Evolutionary conservation across 35 echinoderm and acorn worm genomes (phyloP), one percentile per base, ranked within the genome.

Genomic region (Stichopus chloronotus): DNA sequence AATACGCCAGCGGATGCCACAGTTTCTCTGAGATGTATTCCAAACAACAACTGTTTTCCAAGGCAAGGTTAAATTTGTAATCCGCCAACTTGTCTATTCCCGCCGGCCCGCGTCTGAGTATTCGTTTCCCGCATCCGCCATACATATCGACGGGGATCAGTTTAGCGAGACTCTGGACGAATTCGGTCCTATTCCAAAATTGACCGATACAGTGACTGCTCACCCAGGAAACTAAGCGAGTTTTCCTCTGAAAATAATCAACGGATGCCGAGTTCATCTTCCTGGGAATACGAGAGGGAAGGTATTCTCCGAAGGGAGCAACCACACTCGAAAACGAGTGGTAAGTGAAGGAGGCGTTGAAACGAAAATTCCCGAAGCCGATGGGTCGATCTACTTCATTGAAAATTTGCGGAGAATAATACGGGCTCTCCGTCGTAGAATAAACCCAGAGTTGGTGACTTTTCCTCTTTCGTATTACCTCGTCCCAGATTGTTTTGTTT

Each of bases 1-100:
- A 76, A 19, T 55, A 58, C 61, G 72, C 53, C 19, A 86, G 90
- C n/a, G 61, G 55, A 60, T 71, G 52, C 94, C 94, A 94, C n/a
- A 94, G 72, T 56, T 94, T 94, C 53, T 94, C 94, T 8, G 90
- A 92, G 65, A 94, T 94, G 90, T 94, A 94, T 52, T 94, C 94
- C 9, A 25, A 71, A 58, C 94, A 94, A 17, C 78, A 78, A 63
- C 89, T 92, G 58, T 94, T 94, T 30, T 94, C 90, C n/a, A 94
- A 82, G 6, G 94, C 90, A 22, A 94, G 61, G 52, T 55, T 60
- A 63, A 94, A 94, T 53, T 94, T 94, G 17, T 93, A 93, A 10
- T 20, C 55, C 22, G 7, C 19, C 8, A 85, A 19, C 13, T 5
- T 23, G 79, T 61, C 21, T 60, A 86, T 8, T 23, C 11, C 57